phyloP scores from a whole-genome alignment of 1,140 invertebrate genomes.

The Atta colombica region DNA sequence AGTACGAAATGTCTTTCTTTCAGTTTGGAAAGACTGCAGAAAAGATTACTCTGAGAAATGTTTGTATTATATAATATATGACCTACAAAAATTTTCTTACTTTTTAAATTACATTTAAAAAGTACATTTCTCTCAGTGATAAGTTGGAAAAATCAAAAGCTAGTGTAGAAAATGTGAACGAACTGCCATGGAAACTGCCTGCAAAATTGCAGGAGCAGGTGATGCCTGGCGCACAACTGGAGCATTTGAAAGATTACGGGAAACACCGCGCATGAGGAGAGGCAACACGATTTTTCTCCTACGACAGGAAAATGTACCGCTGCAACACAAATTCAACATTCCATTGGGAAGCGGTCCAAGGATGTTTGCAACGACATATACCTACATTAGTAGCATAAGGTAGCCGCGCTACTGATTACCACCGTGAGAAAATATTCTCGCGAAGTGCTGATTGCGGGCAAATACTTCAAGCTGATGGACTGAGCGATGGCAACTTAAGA shows the following conservation, averaged over 20 bases:
- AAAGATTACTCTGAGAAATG: too few relatives aligned
- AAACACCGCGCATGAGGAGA: slow-evolving; percentile 4
- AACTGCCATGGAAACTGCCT: slow-evolving; percentile 15
- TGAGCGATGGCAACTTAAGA: background rate
- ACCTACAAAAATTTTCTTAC: too few relatives aligned
- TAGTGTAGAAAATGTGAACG: slow-evolving; percentile 16
- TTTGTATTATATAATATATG: too few relatives aligned
- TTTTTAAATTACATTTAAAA: too few relatives aligned
- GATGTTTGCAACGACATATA: slow-evolving; percentile 40
- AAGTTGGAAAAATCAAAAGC: slow-evolving; percentile 18
- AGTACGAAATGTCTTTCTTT: background rate
- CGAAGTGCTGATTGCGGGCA: slow-evolving; percentile 33
- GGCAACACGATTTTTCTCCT: slow-evolving; percentile 38
- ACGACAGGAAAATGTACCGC: slow-evolving; percentile 44
- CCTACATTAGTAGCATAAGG: slow-evolving; percentile 43
- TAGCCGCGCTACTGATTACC: slow-evolving; percentile 46
- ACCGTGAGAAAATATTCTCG: slow-evolving; percentile 44
- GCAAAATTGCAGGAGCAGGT: slow-evolving; percentile 38
- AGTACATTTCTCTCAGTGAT: too few relatives aligned
- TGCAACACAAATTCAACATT: background rate
- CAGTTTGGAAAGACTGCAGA: too few relatives aligned
- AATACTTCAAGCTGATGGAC: slow-evolving; percentile 20
- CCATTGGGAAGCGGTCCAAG: slow-evolving; percentile 16
- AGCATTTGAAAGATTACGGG: slow-evolving; percentile 38
- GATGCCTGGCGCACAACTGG: slow-evolving; percentile 11